Conservation (phyloP, 2,888 invertebrate genomes). For the Hedychridium roseum region DNA sequence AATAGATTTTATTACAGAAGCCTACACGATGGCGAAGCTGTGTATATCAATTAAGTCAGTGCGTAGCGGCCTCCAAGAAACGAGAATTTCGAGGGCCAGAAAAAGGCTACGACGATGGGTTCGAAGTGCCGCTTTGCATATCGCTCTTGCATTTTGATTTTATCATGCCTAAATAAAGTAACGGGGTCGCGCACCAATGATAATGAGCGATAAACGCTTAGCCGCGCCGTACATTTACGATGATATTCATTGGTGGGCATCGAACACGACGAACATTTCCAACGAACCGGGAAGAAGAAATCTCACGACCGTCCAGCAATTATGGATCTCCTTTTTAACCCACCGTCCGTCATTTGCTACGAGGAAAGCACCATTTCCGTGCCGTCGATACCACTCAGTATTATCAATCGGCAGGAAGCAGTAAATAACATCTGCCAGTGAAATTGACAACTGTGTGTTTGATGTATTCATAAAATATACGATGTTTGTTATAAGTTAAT, state of each 20-base stretch:
- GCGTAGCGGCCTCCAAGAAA: slow-evolving; percentile 6
- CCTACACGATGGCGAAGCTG: background rate
- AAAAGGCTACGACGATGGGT: slow-evolving; percentile 8
- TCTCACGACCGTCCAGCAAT: no score
- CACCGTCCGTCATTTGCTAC: no score
- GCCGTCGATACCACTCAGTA: no score
- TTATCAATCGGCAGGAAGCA: no score
- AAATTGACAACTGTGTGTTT: no score
- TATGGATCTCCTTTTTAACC: no score
- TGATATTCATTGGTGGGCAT: background rate
- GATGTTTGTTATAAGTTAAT: background rate
- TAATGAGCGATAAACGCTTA: slow-evolving; percentile 25
- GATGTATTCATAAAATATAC: background rate
- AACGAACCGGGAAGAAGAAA: no score
- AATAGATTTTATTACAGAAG: slow-evolving; percentile 5
- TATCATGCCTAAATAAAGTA: slow-evolving; percentile 27
- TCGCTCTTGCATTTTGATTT: slow-evolving; percentile 27
- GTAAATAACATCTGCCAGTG: no score
- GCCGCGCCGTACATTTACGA: background rate
- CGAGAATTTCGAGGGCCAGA: slow-evolving; percentile 10
- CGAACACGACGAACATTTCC: no score
- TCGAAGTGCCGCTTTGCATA: slow-evolving; percentile 18
- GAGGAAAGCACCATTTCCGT: no score
- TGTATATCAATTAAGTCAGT: slow-evolving; percentile 4
- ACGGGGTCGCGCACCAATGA: slow-evolving; percentile 20